A percentile compares a stretch with the other conserved stretches of the same genome.
These are phyloP conservation scores for Sussaba pulchella DNA, from an alignment of 2,888 invertebrate genomes.

Conservation along the genomic window DNA sequence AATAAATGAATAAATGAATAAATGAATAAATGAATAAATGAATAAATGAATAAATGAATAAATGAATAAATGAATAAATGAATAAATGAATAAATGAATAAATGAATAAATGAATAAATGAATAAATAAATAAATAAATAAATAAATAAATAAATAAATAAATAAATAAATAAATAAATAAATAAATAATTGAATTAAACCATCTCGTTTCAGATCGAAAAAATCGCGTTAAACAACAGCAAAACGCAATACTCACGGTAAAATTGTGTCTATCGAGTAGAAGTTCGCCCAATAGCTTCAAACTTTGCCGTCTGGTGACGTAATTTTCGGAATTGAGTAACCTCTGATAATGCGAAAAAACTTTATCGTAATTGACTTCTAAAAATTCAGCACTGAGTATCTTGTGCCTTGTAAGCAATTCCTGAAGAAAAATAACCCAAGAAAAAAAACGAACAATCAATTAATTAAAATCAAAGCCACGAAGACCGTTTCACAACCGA, in stretches of 20 bases:
- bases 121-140: too few relatives aligned
- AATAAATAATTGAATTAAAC: slow-evolving; percentile 10
- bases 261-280: slow-evolving; percentile 99
- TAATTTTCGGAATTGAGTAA: slow-evolving; percentile 99
- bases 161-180: neutral
- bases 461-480: neutral
- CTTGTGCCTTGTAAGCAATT: slow-evolving; percentile 97
- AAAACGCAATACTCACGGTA: slow-evolving; percentile 88
- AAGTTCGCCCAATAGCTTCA: slow-evolving; percentile 98
- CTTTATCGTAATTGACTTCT: slow-evolving; percentile 99
- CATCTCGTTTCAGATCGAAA: neutral
- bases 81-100: too few relatives aligned
- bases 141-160: too few relatives aligned
- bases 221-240: slow-evolving; percentile 77
- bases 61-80: too few relatives aligned
- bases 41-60: too few relatives aligned
- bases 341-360: slow-evolving; percentile 98
- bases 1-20: too few relatives aligned
- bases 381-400: slow-evolving; percentile 98
- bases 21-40: too few relatives aligned
- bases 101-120: too few relatives aligned
- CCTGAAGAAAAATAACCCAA: slow-evolving; percentile 87
- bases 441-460: slow-evolving; percentile 23
- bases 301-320: slow-evolving; percentile 98
- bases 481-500: neutral